phyloP scores from a whole-genome alignment of 1,140 invertebrate species.

The Rhagoletis zephyria region DNA sequence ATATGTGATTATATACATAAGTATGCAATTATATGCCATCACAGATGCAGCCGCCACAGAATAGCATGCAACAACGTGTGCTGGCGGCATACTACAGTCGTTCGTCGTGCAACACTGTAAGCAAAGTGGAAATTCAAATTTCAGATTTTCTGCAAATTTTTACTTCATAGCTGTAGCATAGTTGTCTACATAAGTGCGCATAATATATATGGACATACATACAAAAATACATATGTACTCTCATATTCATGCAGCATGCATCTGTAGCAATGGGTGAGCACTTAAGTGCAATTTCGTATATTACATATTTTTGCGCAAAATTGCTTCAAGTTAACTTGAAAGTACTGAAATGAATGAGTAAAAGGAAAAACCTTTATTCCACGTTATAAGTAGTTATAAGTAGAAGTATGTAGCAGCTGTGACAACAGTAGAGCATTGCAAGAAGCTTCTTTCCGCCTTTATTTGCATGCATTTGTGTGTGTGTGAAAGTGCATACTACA shows the following conservation, averaged over 20 bases:
- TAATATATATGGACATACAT: neutral
- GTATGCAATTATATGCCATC: neutral
- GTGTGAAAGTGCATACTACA: too few relatives aligned
- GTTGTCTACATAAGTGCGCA: neutral
- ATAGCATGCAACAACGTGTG: neutral
- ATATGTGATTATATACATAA: neutral
- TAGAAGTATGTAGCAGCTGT: too few relatives aligned
- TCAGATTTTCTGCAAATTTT: slow-evolving; percentile 35
- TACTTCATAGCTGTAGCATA: slow-evolving; percentile 8
- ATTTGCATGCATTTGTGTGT: too few relatives aligned
- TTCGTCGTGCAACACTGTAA: slow-evolving; percentile 28
- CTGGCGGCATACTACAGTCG: neutral
- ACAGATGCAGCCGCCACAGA: neutral
- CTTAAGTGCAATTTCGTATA: slow-evolving; percentile 36
- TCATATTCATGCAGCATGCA: too few relatives aligned
- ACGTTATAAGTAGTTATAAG: too few relatives aligned
- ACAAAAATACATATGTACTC: neutral
- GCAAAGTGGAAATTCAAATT: slow-evolving; percentile 44
- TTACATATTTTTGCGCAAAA: slow-evolving; percentile 34
- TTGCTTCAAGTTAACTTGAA: slow-evolving; percentile 14
- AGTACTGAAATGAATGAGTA: slow-evolving; percentile 28
- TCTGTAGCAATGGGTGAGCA: neutral
- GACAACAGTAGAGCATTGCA: too few relatives aligned
- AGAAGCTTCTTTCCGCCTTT: too few relatives aligned
- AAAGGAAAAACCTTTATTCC: neutral